Base-by-base conservation (phyloP, 1,140 invertebrate genomes). In the Brachionus plicatilis region DNA sequence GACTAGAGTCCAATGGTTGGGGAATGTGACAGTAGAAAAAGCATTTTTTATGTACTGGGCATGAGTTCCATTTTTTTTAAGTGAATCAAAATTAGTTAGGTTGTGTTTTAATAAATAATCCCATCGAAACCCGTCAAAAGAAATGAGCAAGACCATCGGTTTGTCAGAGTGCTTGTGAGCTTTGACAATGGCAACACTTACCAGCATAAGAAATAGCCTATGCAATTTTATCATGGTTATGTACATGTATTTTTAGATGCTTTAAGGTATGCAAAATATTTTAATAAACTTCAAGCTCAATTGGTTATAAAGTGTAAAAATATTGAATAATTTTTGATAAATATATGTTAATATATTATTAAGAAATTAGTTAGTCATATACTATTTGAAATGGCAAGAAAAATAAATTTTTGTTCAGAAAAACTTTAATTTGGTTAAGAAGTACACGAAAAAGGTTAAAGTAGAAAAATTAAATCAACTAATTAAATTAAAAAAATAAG, bases 21-120 rank as follows among this genome's bases (percentile, higher is more conserved):
- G 93, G 87, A 94, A 93, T 1, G 94, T 95, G 89, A 93, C 93
- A 1, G 93, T 94, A 0, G 92, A 90, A 88, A 93, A 94, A 43
- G 92, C 90, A 86, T 93, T 88, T 76, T 87, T 87, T n/a, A 88
- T 53, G 41, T 87, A 88, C 45, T 84, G 84, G 5, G 89, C 88
- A 75, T 84, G 85, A 20, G 86, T 88, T 11, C 89, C 88, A 56
- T 88, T 84, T 33, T 86, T 85, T 14, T 89, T 86, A 65, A 90
- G 72, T 85, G 80, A 79, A 85, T 87, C 84, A 88, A 90, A 88
- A 86, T 89, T 88, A 24, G 88, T 37, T 11, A 86, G 29, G 87
- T 70, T 24, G 11, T 82, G 53, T 27, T 60, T 60, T 82, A 85
- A 47, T 76, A 85, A 86, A 85, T 89, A 90, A 80, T 90, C 89